These are phyloP conservation scores for Cyphomyrus plagiostoma DNA, from an alignment of 2,113 vertebrate species.

Conservation along the genomic window DNA sequence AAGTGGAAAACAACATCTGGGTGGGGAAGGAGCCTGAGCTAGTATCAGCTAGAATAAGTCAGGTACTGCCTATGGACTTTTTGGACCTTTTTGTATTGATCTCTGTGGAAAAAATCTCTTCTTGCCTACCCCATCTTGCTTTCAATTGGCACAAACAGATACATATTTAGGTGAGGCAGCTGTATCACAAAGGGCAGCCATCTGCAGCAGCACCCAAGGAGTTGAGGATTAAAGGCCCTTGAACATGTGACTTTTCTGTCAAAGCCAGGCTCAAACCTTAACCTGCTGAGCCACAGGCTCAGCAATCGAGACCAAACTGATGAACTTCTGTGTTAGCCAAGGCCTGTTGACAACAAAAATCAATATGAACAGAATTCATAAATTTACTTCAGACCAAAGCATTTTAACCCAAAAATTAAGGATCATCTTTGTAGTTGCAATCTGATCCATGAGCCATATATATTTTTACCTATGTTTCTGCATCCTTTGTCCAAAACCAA, in stretches of 20 bases:
- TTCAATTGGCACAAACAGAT: not conserved
- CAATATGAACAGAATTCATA: not conserved
- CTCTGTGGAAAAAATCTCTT: not conserved
- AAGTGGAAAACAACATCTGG: not conserved
- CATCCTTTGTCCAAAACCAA: not conserved
- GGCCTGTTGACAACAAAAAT: not conserved
- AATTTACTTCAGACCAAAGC: not conserved
- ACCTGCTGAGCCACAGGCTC: not conserved
- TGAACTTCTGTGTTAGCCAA: not conserved
- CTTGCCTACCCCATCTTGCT: not conserved
- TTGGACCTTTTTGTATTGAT: not conserved
- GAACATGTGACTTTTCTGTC: not conserved
- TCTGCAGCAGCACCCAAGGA: not conserved
- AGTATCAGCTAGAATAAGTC: not conserved
- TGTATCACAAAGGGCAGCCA: not conserved
- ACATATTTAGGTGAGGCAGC: not conserved
- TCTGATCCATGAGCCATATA: not conserved
- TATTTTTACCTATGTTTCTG: not conserved
- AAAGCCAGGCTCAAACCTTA: not conserved
- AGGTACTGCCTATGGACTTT: not conserved
- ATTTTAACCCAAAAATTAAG: not conserved
- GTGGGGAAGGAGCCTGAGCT: not conserved
- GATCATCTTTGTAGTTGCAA: not conserved
- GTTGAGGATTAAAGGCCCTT: not conserved
- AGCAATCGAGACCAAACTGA: not conserved